These are phyloP conservation scores for Heterohyrax brucei DNA, from an alignment of 2,797 vertebrate species.

Conservation along the genomic window DNA sequence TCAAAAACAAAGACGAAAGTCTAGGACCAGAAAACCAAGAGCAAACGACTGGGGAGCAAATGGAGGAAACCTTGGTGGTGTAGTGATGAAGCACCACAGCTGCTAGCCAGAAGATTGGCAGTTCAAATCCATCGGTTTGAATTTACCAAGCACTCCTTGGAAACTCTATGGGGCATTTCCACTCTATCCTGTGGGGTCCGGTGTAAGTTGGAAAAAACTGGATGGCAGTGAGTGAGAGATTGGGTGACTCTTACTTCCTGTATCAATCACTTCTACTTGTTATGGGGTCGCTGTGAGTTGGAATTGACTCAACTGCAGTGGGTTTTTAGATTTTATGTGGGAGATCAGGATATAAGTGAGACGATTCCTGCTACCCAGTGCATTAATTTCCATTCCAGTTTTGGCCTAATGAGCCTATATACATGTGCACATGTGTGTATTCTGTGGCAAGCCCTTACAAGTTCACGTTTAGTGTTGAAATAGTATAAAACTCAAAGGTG, in stretches of 20 bases:
- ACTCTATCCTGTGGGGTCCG: too few relatives aligned
- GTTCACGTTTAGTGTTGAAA: neutral
- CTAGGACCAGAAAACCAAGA: neutral
- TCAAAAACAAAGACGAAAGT: neutral
- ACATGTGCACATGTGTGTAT: neutral
- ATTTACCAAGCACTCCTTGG: too few relatives aligned
- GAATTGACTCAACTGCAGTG: neutral
- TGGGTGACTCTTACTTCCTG: neutral
- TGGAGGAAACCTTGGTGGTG: neutral
- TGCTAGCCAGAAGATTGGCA: too few relatives aligned
- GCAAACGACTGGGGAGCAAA: conserved; percentile 1
- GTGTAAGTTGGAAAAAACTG: too few relatives aligned
- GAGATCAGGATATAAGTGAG: neutral
- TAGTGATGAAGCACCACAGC: too few relatives aligned
- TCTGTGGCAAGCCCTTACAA: neutral
- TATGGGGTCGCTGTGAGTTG: neutral
- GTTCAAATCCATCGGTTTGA: too few relatives aligned
- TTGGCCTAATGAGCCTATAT: neutral
- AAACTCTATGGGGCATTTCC: too few relatives aligned
- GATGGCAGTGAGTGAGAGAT: too few relatives aligned
- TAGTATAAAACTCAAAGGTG: neutral
- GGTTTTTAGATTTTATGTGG: neutral
- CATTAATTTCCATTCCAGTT: neutral
- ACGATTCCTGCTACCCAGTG: neutral
- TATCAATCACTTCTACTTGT: neutral